A percentile compares a stretch with the other conserved stretches of the same genome.
Conservation (phyloP, 2,888 invertebrate species). For the Tipula lateralis region DNA sequence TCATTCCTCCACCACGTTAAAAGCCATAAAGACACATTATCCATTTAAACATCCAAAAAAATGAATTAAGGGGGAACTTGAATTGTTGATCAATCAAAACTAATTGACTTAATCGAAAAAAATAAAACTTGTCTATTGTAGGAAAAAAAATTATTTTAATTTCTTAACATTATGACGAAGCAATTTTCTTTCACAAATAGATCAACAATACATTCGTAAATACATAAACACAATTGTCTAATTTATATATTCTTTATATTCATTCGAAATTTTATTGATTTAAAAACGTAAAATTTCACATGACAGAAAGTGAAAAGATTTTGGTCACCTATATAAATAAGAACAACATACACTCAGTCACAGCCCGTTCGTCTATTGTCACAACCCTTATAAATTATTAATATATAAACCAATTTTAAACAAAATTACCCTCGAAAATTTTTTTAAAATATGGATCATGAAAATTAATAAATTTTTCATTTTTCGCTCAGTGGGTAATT, state of each 20-base stretch:
- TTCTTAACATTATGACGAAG: background rate
- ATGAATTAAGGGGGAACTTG: background rate
- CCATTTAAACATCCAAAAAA: background rate
- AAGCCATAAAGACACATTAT: background rate
- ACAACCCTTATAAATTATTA: background rate
- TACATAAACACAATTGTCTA: background rate
- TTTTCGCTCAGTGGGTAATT: background rate
- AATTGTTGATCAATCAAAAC: background rate
- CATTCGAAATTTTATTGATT: background rate
- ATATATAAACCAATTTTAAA: background rate
- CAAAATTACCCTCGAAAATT: background rate
- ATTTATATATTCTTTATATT: background rate
- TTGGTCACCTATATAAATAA: background rate
- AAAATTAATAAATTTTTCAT: background rate
- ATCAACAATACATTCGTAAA: background rate
- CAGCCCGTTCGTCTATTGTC: background rate
- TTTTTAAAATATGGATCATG: background rate
- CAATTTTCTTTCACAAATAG: background rate
- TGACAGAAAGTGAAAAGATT: background rate
- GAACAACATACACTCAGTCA: background rate
- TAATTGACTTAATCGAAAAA: slow-evolving; percentile 19
- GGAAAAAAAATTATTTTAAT: background rate
- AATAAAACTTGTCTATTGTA: background rate
- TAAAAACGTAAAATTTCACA: background rate
- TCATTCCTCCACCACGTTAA: background rate